Evolutionary conservation across 2,797 vertebrate species (phyloP).

Genomic region (Falco novaeseelandiae): DNA sequence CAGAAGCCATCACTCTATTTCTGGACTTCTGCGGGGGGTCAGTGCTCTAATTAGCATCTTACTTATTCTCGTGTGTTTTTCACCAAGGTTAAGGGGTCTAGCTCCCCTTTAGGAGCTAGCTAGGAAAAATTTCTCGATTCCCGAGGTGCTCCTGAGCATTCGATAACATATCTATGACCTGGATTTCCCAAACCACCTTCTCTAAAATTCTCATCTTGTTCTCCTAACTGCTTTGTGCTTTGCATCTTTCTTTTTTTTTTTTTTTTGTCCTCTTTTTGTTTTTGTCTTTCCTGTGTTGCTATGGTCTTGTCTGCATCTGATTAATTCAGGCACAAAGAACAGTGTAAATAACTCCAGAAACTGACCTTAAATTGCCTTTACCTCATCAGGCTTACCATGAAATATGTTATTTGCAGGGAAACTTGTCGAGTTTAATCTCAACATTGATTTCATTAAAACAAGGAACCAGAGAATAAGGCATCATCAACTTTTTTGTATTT

Average conservation of each 20-base stretch:
- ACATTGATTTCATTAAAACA: neutral
- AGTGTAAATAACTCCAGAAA: neutral
- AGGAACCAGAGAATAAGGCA: neutral
- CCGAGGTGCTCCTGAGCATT: neutral
- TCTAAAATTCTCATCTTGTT: neutral
- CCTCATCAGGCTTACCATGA: neutral
- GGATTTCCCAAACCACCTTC: neutral
- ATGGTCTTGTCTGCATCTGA: neutral
- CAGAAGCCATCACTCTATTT: neutral
- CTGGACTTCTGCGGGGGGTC: neutral
- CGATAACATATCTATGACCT: neutral
- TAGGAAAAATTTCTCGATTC: neutral
- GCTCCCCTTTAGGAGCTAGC: neutral
- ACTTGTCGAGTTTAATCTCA: neutral
- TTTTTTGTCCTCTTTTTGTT: neutral
- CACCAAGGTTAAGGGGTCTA: neutral
- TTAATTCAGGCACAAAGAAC: neutral
- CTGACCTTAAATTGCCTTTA: neutral
- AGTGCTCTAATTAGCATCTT: neutral
- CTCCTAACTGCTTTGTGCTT: neutral
- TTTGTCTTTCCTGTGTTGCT: neutral
- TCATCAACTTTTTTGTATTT: neutral
- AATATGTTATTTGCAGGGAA: neutral
- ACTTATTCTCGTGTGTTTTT: neutral
- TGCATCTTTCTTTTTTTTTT: neutral